phyloP scores from a whole-genome alignment of 2,888 invertebrate species.

The Drosophila trichaetosa region DNA sequence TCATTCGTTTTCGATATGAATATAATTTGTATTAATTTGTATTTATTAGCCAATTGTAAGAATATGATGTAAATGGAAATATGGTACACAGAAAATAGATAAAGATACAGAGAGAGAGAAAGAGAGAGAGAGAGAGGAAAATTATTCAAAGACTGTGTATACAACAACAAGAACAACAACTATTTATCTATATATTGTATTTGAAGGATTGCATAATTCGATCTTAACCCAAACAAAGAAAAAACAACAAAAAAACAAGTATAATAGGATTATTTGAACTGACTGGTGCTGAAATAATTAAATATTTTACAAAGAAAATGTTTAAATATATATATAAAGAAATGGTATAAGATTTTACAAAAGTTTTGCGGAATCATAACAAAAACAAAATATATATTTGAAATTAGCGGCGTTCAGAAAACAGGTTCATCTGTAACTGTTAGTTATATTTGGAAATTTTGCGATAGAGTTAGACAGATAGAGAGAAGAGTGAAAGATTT shows the following conservation, averaged over 20 bases:
- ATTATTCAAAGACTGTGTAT: slow-evolving; percentile 51
- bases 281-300: slow-evolving; percentile 71
- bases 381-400: slow-evolving; percentile 41
- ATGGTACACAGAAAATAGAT: slow-evolving; percentile 18
- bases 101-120: slow-evolving; percentile 14
- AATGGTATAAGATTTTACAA: slow-evolving; percentile 61
- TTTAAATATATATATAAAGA: slow-evolving; percentile 46
- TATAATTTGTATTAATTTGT: neutral
- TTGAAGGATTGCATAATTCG: slow-evolving; percentile 53
- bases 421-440: slow-evolving; percentile 63
- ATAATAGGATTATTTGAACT: slow-evolving; percentile 47
- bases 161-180: slow-evolving; percentile 83
- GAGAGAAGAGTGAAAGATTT: slow-evolving; percentile 70
- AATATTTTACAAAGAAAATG: slow-evolving; percentile 60
- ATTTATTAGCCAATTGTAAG: neutral
- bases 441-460: slow-evolving; percentile 40
- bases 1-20: slow-evolving; percentile 1
- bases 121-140: slow-evolving; percentile 5
- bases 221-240: slow-evolving; percentile 47
- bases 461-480: slow-evolving; percentile 65
- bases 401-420: slow-evolving; percentile 70
- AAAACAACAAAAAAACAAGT: slow-evolving; percentile 20
- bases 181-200: slow-evolving; percentile 74
- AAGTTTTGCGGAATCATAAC: slow-evolving; percentile 63
- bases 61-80: slow-evolving; percentile 4